phyloP scores from a whole-genome alignment of 2,888 invertebrate species.

The Julus scanicus region DNA sequence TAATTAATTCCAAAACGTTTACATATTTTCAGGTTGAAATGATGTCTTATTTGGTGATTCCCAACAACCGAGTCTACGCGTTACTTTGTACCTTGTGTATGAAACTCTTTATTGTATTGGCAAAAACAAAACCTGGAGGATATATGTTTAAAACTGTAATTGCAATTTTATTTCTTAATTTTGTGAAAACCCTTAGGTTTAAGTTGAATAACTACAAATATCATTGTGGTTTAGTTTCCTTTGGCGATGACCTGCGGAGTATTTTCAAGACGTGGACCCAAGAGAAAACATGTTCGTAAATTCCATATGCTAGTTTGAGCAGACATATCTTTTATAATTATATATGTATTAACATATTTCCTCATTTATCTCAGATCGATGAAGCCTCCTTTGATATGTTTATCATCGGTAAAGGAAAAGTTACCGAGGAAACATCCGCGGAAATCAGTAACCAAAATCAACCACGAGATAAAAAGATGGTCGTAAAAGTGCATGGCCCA shows the following conservation, averaged over 20 bases:
- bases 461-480: constrained; percentile 41
- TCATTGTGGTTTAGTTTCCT: constrained; percentile 71
- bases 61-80: constrained; percentile 70
- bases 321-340: neutral
- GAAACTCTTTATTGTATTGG: constrained; percentile 72
- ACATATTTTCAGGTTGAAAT: constrained; percentile 72
- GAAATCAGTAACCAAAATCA: neutral
- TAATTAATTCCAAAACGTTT: neutral
- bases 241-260: constrained; percentile 78
- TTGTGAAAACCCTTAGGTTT: neutral
- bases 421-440: neutral
- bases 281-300: constrained; percentile 66
- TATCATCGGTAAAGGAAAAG: constrained; percentile 27
- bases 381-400: constrained; percentile 44
- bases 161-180: neutral
- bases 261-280: constrained; percentile 72
- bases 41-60: constrained; percentile 77
- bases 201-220: neutral
- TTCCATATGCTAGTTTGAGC: neutral
- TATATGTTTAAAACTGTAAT: constrained; percentile 71
- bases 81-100: constrained; percentile 71
- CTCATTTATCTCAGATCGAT: neutral
- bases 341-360: neutral
- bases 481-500: constrained; percentile 45
- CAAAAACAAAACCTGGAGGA: constrained; percentile 74